Percentiles rank a stretch among this genome's conserved stretches.
Evolutionary conservation across 1,140 invertebrate species (phyloP).

Genomic region (Manduca sexta): DNA sequence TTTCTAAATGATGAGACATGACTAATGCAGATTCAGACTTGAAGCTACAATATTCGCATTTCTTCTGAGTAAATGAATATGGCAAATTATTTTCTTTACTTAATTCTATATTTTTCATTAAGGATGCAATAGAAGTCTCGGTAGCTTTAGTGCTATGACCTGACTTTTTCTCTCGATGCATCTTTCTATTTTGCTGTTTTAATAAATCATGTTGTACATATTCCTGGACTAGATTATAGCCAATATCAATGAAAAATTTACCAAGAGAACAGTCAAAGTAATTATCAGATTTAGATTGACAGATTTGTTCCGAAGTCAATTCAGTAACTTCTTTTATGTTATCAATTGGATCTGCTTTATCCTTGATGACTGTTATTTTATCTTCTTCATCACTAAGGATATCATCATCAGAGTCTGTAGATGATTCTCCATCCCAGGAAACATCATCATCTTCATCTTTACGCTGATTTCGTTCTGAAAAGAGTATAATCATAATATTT

Average conservation of each 20-base stretch:
- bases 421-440: slow-evolving; percentile 67
- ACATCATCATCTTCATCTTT: slow-evolving; percentile 55
- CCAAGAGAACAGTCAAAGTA: slow-evolving; percentile 92
- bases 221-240: slow-evolving; percentile 92
- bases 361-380: slow-evolving; percentile 73
- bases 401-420: slow-evolving; percentile 72
- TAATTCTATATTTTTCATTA: slow-evolving; percentile 88
- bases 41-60: slow-evolving; percentile 94
- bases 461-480: slow-evolving; percentile 31
- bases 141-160: slow-evolving; percentile 79
- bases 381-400: slow-evolving; percentile 64
- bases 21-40: slow-evolving; percentile 91
- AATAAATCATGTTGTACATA: slow-evolving; percentile 93
- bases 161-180: slow-evolving; percentile 75
- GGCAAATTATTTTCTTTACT: slow-evolving; percentile 93
- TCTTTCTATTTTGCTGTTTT: slow-evolving; percentile 88
- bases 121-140: slow-evolving; percentile 84
- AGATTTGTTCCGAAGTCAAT: slow-evolving; percentile 38
- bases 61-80: slow-evolving; percentile 85
- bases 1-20: slow-evolving; percentile 92
- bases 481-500: too few relatives aligned
- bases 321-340: slow-evolving; percentile 65
- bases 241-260: slow-evolving; percentile 94
- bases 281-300: slow-evolving; percentile 67
- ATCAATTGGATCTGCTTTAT: slow-evolving; percentile 69